Conservation (phyloP, 2,113 vertebrate species). For the Mobula birostris region DNA sequence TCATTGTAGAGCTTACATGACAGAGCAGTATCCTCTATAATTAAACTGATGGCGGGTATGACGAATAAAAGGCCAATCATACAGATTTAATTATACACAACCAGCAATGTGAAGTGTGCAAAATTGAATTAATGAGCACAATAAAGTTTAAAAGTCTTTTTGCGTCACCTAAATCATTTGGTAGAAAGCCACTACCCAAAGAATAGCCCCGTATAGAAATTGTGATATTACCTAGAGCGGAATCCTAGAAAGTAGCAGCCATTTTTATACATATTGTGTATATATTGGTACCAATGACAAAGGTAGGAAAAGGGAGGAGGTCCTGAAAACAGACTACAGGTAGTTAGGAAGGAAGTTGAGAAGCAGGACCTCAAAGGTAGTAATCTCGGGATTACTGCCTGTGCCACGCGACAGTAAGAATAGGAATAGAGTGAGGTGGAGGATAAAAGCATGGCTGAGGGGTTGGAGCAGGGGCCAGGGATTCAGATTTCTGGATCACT, state of each 20-base stretch:
- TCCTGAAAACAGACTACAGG: too few species aligned
- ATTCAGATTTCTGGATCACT: too few species aligned
- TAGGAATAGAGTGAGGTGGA: too few species aligned
- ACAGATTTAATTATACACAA: conserved; percentile 76
- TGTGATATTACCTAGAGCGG: neutral
- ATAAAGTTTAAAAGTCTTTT: conserved; percentile 66
- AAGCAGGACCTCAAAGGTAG: too few species aligned
- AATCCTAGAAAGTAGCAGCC: neutral
- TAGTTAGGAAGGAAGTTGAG: too few species aligned
- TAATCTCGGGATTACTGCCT: too few species aligned
- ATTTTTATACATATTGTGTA: too few species aligned
- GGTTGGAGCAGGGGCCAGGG: too few species aligned
- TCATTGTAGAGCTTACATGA: conserved; percentile 53
- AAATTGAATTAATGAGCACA: conserved; percentile 74
- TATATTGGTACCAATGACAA: too few species aligned
- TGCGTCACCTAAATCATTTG: conserved; percentile 33
- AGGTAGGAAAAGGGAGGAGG: too few species aligned
- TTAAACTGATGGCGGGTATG: conserved; percentile 67
- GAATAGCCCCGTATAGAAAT: neutral
- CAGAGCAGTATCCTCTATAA: conserved; percentile 67
- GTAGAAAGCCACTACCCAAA: conserved; percentile 21
- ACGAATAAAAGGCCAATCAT: conserved; percentile 69
- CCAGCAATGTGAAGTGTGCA: conserved; percentile 70
- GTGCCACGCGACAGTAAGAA: too few species aligned
- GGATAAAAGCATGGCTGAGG: too few species aligned